phyloP scores from a whole-genome alignment of 2,888 invertebrate species.

The Siphlonurus alternatus region DNA sequence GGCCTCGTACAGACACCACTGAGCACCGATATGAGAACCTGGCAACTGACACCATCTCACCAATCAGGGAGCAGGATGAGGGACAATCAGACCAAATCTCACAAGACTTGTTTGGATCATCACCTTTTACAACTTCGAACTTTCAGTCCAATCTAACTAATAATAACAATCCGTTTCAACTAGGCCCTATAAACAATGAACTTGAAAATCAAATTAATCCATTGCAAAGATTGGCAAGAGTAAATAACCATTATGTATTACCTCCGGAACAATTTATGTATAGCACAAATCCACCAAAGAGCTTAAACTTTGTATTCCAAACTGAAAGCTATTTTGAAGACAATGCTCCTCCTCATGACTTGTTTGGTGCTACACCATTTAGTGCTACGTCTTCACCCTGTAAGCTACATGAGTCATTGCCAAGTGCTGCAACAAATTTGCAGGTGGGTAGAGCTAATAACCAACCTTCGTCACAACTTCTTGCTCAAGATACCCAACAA shows the following conservation, averaged over 20 bases:
- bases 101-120: slow-evolving; percentile 27
- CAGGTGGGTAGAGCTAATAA: background rate
- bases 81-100: slow-evolving; percentile 7
- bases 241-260: background rate
- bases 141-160: too few relatives aligned
- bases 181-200: background rate
- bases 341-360: slow-evolving; percentile 13
- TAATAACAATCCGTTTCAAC: slow-evolving; percentile 9
- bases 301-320: background rate
- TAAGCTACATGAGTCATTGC: background rate
- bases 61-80: background rate
- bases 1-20: too few relatives aligned
- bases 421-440: background rate
- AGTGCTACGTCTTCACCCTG: slow-evolving; percentile 8
- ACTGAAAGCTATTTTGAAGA: slow-evolving; percentile 3
- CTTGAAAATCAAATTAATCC: background rate
- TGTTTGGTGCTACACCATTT: slow-evolving; percentile 20
- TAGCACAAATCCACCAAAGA: slow-evolving; percentile 4
- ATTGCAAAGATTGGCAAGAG: background rate
- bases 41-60: slow-evolving; percentile 1
- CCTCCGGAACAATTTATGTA: slow-evolving; percentile 9
- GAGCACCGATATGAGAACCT: slow-evolving; percentile 9
- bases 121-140: slow-evolving; percentile 22
- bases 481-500: too few relatives aligned
- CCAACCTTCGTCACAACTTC: background rate